A percentile compares a stretch with the other conserved stretches of the same genome.
These are phyloP conservation scores for Cantharis flavilabris DNA, from an alignment of 2,888 invertebrate species.

Conservation along the genomic window DNA sequence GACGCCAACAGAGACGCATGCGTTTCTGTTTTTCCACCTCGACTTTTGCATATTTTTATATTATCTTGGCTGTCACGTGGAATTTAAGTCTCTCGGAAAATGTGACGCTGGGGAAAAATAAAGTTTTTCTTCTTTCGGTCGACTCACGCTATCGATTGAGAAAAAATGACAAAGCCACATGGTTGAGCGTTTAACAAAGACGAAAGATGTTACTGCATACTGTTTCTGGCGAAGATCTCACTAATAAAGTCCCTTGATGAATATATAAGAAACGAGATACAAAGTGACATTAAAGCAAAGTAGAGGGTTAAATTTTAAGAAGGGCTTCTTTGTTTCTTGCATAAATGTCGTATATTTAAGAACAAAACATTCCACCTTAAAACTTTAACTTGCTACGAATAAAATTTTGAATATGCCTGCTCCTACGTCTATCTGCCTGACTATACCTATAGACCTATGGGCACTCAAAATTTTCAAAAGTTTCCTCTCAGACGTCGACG, in stretches of 20 bases:
- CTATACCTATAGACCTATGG: no score
- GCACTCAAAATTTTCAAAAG: not conserved
- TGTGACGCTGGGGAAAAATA: slow-evolving; percentile 53
- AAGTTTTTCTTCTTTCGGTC: slow-evolving; percentile 34
- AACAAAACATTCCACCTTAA: slow-evolving; percentile 4
- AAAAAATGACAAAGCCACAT: slow-evolving; percentile 16
- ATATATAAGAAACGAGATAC: slow-evolving; percentile 55
- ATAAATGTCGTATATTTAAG: slow-evolving; percentile 23
- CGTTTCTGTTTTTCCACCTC: not conserved
- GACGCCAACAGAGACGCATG: slow-evolving; percentile 12
- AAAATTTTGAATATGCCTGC: not conserved
- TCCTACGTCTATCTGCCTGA: not conserved
- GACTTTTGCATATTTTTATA: slow-evolving; percentile 30
- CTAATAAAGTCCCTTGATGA: slow-evolving; percentile 55
- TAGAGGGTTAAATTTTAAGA: slow-evolving; percentile 52
- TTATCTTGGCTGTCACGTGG: slow-evolving; percentile 44
- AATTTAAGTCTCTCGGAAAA: slow-evolving; percentile 51
- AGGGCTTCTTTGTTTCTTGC: slow-evolving; percentile 47
- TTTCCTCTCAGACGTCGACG: not conserved
- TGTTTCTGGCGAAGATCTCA: slow-evolving; percentile 38
- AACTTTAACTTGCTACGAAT: not conserved
- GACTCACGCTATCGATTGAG: slow-evolving; percentile 21
- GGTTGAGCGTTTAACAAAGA: slow-evolving; percentile 16
- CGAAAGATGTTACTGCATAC: slow-evolving; percentile 14
- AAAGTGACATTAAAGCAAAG: slow-evolving; percentile 54